phyloP scores from a whole-genome alignment of 2,797 vertebrate species.

The Columba guinea region DNA sequence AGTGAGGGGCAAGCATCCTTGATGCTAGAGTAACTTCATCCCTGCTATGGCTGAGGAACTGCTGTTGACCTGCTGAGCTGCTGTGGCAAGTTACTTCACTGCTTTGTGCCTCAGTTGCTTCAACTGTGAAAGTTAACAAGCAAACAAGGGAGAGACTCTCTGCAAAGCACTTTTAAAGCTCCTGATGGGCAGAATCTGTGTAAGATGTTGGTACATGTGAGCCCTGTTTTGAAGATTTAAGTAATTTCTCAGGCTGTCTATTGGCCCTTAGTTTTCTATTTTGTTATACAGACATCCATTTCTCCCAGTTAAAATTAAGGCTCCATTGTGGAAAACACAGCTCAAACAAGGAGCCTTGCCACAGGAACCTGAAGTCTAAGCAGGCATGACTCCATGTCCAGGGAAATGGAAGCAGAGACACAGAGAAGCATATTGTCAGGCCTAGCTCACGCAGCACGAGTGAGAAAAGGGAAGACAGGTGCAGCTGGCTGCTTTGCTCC shows the following conservation, averaged over 20 bases:
- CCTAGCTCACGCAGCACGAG: not conserved
- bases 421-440: not conserved
- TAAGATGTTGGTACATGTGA: not conserved
- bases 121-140: not conserved
- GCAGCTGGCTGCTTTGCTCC: not conserved
- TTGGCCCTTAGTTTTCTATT: not conserved
- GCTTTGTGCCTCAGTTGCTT: not conserved
- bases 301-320: conserved; percentile 12
- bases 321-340: not conserved
- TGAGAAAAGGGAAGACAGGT: not conserved
- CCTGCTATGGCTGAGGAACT: not conserved
- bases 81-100: not conserved
- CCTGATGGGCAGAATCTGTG: not conserved
- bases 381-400: not conserved
- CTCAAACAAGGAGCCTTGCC: not conserved
- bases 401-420: not conserved
- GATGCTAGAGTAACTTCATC: not conserved
- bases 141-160: not conserved
- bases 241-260: not conserved
- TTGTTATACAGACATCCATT: not conserved
- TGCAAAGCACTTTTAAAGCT: conserved; percentile 21
- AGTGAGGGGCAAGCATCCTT: not conserved
- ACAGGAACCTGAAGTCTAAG: not conserved
- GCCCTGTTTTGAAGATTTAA: not conserved
- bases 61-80: not conserved